phyloP scores from a whole-genome alignment of 53 echinoderm and acorn worm genomes.

The Antedon mediterranea region DNA sequence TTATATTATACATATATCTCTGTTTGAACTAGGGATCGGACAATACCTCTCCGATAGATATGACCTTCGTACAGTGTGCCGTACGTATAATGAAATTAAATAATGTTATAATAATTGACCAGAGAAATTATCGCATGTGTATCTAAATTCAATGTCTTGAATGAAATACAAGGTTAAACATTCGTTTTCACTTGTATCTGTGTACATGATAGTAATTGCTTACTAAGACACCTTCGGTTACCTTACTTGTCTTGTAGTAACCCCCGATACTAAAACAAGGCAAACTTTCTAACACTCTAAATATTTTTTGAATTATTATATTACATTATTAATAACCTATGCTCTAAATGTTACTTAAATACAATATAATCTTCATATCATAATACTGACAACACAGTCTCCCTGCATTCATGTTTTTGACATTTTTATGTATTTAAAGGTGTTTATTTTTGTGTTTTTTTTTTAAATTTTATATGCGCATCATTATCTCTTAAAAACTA shows the following conservation, averaged over 20 bases:
- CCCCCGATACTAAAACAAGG: not conserved
- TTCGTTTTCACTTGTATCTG: too few species aligned
- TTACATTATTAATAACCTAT: not conserved
- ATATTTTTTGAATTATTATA: not conserved
- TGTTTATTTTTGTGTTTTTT: not conserved
- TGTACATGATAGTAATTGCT: too few species aligned
- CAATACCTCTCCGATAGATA: too few species aligned
- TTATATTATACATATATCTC: too few species aligned
- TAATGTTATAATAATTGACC: too few species aligned
- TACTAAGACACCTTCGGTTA: not conserved
- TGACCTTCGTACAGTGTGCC: too few species aligned
- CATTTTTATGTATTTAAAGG: not conserved
- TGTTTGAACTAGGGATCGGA: too few species aligned
- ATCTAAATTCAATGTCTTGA: too few species aligned
- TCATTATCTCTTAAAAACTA: not conserved
- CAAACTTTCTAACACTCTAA: not conserved
- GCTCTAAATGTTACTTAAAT: not conserved
- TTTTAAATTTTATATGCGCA: not conserved
- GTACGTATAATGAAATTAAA: too few species aligned
- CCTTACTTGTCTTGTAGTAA: not conserved
- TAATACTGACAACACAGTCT: not conserved
- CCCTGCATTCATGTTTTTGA: not conserved
- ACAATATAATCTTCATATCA: not conserved
- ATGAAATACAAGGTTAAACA: too few species aligned
- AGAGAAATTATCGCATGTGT: too few species aligned